Percentiles rank a stretch among this genome's conserved stretches.
phyloP scores from a whole-genome alignment of 2,797 vertebrate species.

The Philypnodon macrostomus region DNA sequence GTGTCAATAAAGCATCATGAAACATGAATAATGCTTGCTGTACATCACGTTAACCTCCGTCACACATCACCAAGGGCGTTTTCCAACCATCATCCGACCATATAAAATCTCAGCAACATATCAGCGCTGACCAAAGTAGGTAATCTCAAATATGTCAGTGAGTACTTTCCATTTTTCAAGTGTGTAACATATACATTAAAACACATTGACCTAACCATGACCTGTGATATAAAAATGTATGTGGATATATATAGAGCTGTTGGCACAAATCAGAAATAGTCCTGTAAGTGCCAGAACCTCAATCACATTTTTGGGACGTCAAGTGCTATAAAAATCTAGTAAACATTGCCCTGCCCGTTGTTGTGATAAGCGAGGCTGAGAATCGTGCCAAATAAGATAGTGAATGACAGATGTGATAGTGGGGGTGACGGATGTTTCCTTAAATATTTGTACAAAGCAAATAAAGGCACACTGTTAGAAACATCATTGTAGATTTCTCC shows the following conservation, averaged over 20 bases:
- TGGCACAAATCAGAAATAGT: conserved; percentile 2
- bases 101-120: conserved; percentile 17
- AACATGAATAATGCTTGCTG: not conserved
- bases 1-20: not conserved
- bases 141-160: conserved; percentile 1
- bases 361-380: no score
- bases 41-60: conserved; percentile 4
- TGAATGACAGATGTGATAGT: no score
- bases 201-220: not conserved
- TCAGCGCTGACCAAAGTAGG: not conserved
- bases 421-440: no score
- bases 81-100: not conserved
- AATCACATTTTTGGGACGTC: no score
- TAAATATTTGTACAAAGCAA: not conserved
- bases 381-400: no score
- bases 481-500: no score
- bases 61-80: not conserved
- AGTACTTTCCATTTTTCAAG: conserved; percentile 8
- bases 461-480: no score
- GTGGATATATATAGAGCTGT: no score
- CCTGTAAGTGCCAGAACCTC: no score
- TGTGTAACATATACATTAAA: conserved; percentile 2
- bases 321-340: no score
- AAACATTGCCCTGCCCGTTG: no score
- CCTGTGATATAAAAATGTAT: no score